Conservation (phyloP, 2,797 vertebrate species). For the Darevskia nairensis region DNA sequence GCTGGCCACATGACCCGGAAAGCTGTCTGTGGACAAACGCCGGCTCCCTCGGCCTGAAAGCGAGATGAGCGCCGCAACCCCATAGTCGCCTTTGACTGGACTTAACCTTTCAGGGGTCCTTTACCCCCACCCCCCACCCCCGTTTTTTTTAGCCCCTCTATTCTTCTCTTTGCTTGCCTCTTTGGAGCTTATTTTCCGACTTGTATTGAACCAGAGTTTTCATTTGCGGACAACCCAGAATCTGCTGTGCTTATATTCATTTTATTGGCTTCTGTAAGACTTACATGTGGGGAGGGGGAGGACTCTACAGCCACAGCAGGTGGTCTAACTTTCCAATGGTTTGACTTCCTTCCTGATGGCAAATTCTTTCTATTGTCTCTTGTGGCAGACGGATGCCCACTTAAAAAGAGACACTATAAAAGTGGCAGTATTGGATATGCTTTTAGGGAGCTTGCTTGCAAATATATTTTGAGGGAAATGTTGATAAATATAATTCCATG, state of each 20-base stretch:
- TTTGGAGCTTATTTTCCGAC: not conserved
- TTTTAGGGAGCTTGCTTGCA: not conserved
- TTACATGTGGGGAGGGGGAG: not conserved
- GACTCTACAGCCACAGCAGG: too few relatives aligned
- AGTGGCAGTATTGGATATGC: too few relatives aligned
- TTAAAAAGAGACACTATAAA: not conserved
- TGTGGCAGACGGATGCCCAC: not conserved
- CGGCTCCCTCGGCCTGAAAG: too few relatives aligned
- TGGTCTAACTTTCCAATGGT: too few relatives aligned
- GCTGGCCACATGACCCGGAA: too few relatives aligned
- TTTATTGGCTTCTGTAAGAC: not conserved
- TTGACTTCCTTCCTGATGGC: too few relatives aligned
- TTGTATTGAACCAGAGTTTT: not conserved
- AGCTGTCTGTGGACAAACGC: too few relatives aligned
- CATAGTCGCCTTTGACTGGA: too few relatives aligned
- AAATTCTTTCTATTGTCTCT: too few relatives aligned
- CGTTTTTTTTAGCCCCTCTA: not conserved
- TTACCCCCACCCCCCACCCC: too few relatives aligned
- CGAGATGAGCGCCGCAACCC: accelerated
- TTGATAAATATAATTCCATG: not conserved
- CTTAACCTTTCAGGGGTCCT: too few relatives aligned
- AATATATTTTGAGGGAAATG: not conserved
- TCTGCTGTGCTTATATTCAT: not conserved
- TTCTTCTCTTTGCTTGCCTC: not conserved
- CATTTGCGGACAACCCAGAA: not conserved